phyloP scores from a whole-genome alignment of 2,888 invertebrate species.

The Lasioglossum figueresi region DNA sequence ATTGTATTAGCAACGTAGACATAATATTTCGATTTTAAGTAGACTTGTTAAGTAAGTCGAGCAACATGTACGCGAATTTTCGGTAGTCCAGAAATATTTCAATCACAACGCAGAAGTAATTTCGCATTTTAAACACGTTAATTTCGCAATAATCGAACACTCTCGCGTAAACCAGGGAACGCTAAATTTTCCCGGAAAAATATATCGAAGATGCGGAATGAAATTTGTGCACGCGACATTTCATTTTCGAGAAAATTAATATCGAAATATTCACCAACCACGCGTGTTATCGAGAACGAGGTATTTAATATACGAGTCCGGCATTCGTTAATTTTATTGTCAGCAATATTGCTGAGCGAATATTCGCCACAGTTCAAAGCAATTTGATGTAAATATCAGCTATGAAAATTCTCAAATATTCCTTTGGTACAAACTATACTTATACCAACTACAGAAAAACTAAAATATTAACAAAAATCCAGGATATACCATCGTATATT shows the following conservation, averaged over 20 bases:
- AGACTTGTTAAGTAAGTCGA: not conserved
- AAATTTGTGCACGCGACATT: not conserved
- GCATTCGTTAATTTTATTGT: not conserved
- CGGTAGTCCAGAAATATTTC: not conserved
- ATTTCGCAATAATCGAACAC: not conserved
- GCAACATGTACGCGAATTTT: not conserved
- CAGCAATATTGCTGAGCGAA: not conserved
- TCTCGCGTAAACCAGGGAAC: not conserved
- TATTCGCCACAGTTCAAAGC: not conserved
- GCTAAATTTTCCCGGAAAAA: not conserved
- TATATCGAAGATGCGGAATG: not conserved
- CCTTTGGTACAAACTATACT: not conserved
- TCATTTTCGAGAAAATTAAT: not conserved
- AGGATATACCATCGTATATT: not conserved
- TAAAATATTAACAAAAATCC: not conserved
- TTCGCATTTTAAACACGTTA: not conserved
- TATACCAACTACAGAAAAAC: not conserved
- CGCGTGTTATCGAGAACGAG: not conserved
- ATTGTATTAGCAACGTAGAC: not conserved
- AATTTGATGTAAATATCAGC: not conserved
- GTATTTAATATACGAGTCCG: not conserved
- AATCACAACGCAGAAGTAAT: not conserved
- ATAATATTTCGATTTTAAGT: not conserved
- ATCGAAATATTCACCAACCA: not conserved
- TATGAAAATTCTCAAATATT: not conserved